These are phyloP conservation scores for Heloderma charlesbogerti DNA, from an alignment of 2,113 vertebrate genomes.

Conservation along the genomic window DNA sequence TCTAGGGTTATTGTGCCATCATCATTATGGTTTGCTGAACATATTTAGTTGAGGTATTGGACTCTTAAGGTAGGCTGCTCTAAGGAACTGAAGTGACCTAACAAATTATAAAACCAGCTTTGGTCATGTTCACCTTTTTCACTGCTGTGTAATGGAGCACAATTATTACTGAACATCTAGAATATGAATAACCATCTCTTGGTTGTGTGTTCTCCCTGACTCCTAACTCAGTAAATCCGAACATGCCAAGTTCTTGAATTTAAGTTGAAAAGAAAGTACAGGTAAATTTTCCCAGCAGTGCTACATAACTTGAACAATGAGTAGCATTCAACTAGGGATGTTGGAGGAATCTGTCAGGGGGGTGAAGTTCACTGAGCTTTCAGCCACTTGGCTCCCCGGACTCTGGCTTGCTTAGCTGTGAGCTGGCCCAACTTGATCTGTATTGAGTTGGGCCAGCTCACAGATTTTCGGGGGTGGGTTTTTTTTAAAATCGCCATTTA, in stretches of 20 bases:
- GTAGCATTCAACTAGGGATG: neutral
- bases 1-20: constrained; percentile 77
- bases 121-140: constrained; percentile 52
- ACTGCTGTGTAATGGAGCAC: constrained; percentile 35
- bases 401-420: no score
- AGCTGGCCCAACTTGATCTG: no score
- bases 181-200: constrained; percentile 40
- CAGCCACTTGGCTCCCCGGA: no score
- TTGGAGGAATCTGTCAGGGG: no score
- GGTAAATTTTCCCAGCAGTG: constrained; percentile 28
- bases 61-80: constrained; percentile 56
- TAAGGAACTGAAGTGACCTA: constrained; percentile 62
- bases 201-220: constrained; percentile 37
- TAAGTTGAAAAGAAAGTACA: constrained; percentile 51
- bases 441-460: no score
- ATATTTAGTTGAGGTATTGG: constrained; percentile 69
- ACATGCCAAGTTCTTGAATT: constrained; percentile 24
- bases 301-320: constrained; percentile 9
- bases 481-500: no score
- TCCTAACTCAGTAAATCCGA: constrained; percentile 18
- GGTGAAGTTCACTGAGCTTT: no score
- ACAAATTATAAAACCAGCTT: constrained; percentile 57
- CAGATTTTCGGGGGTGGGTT: no score
- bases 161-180: constrained; percentile 13
- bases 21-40: constrained; percentile 76